phyloP scores from a whole-genome alignment of 2,888 invertebrate species.

The Dugesia japonica region DNA sequence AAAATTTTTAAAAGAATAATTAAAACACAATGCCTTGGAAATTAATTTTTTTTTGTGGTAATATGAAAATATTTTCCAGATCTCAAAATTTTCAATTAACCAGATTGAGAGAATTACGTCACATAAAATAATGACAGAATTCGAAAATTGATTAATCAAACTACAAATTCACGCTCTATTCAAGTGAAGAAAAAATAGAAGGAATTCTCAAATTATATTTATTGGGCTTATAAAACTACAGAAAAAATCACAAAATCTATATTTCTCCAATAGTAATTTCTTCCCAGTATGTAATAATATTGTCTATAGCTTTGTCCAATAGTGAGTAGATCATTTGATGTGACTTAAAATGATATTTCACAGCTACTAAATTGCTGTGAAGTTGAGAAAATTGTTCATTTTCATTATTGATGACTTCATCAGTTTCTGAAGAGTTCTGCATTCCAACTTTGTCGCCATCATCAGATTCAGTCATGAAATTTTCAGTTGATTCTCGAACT shows the following conservation, averaged over 20 bases:
- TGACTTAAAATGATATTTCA: not conserved
- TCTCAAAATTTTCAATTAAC: too few species aligned
- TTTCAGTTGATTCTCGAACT: not conserved
- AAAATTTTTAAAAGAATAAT: too few species aligned
- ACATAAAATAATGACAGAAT: too few species aligned
- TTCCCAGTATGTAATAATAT: not conserved
- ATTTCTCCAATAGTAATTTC: not conserved
- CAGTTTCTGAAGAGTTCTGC: not conserved
- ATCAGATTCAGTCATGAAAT: not conserved
- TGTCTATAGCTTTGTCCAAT: not conserved
- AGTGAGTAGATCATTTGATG: not conserved
- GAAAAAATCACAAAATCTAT: not conserved
- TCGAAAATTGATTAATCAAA: too few species aligned
- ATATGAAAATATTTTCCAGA: too few species aligned
- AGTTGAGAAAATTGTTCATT: not conserved
- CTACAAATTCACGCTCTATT: too few species aligned
- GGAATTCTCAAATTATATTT: not conserved
- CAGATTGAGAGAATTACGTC: too few species aligned
- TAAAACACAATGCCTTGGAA: too few species aligned
- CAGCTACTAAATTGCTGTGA: not conserved
- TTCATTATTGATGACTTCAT: not conserved
- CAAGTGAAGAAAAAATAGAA: too few species aligned
- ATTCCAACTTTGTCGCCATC: not conserved
- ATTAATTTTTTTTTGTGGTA: too few species aligned
- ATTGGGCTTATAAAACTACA: not conserved